A percentile compares a stretch with the other conserved stretches of the same genome.
These are phyloP conservation scores for Heliconius hewitsoni DNA, from an alignment of 1,140 invertebrate genomes.

Conservation along the genomic window DNA sequence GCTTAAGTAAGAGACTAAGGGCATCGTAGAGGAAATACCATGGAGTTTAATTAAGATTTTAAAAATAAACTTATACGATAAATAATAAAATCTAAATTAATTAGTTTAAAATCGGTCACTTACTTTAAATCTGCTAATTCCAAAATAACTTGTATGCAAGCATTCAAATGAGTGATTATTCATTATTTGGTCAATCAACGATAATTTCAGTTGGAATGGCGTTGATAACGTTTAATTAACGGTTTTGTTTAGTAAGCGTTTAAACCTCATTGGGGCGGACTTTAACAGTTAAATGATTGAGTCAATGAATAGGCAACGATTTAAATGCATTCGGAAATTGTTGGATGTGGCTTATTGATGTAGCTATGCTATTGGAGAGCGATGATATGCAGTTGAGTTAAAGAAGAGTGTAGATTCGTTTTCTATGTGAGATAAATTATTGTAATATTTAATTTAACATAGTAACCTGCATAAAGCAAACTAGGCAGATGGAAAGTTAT, in stretches of 20 bases:
- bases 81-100: too few relatives aligned
- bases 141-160: conserved; percentile 5
- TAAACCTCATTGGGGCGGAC: conserved; percentile 19
- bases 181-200: conserved; percentile 21
- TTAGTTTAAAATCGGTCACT: too few relatives aligned
- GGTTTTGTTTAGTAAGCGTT: conserved; percentile 28
- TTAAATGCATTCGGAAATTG: conserved; percentile 6
- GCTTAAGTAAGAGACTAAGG: too few relatives aligned
- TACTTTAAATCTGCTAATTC: not conserved
- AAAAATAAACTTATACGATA: too few relatives aligned
- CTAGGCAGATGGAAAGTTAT: not conserved
- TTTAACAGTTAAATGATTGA: conserved; percentile 22
- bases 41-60: too few relatives aligned
- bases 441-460: not conserved
- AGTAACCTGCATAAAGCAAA: not conserved
- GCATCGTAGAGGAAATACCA: too few relatives aligned
- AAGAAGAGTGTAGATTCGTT: not conserved
- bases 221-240: conserved; percentile 21
- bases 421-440: not conserved
- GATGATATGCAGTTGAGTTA: not conserved
- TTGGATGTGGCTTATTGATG: not conserved
- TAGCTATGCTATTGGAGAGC: not conserved
- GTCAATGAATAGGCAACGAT: conserved; percentile 18
- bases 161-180: conserved; percentile 19
- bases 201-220: conserved; percentile 20